Percentiles rank a stretch among this genome's conserved stretches.
Evolutionary conservation across 2,797 vertebrate genomes (phyloP).

Genomic region (Cichlasoma orientale): DNA sequence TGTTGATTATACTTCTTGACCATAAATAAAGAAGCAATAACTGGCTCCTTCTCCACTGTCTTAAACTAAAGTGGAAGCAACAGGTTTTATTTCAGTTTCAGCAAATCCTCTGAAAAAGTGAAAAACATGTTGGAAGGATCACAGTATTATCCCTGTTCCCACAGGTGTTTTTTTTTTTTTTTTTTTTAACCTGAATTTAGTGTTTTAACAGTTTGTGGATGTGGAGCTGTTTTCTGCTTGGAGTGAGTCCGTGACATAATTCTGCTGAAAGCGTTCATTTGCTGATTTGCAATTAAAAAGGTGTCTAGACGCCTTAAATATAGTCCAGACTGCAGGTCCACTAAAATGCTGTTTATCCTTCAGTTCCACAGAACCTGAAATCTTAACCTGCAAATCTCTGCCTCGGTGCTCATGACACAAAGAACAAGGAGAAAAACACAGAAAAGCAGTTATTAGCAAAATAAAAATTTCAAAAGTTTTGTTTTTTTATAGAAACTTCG

Average conservation of each 20-base stretch:
- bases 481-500: neutral
- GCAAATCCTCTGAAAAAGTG: neutral
- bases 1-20: too few relatives aligned
- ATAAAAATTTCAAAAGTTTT: neutral
- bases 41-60: too few relatives aligned
- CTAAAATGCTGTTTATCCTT: neutral
- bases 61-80: too few relatives aligned
- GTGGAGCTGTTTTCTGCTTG: neutral
- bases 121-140: neutral
- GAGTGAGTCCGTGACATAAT: neutral
- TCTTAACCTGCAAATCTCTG: neutral
- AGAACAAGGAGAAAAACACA: neutral
- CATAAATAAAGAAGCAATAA: too few relatives aligned
- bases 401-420: neutral
- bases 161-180: too few relatives aligned
- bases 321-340: neutral
- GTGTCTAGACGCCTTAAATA: conserved; percentile 47
- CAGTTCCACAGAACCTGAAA: neutral
- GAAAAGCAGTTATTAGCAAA: neutral
- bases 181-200: neutral
- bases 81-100: neutral
- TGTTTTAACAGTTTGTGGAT: neutral
- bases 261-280: neutral
- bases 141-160: neutral
- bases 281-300: neutral